Evolutionary conservation across 2,888 invertebrate species (phyloP), one percentile per base, ranked within the genome.

Genomic region (Ennomos erosarius): DNA sequence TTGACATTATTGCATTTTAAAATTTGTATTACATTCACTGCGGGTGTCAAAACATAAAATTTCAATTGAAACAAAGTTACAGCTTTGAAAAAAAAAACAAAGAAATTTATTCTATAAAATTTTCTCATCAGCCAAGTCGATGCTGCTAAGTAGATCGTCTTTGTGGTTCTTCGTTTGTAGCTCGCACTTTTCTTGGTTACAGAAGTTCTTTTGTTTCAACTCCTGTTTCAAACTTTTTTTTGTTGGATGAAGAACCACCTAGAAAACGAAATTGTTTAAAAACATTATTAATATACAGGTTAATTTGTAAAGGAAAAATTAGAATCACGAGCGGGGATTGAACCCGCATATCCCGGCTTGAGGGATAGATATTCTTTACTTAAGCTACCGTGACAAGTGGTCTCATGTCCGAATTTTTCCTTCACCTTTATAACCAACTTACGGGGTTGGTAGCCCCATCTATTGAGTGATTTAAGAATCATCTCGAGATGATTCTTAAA

Each of bases 241-340:
- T 82, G 67, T 57, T 85, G 79, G 10, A 76, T 59, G 61, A 70
- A 86, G 58, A 87, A 87, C 89, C 88, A 88, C 11, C 89, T 88
- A 76, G 73, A 79, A 63, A 52, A 35, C 12, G 35, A 52, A 34
- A 5, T 10, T 52, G 8, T 35, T 10, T 5, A 6, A 26, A 26
- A 26, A 26, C 4, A 26, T 6, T 26, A 26, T 16, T 26, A 26
- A 6, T 6, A 5, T 26, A 6, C n/a, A n/a, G n/a, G n/a, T n/a
- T n/a, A n/a, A n/a, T n/a, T n/a, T n/a, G n/a, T n/a, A n/a, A n/a
- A n/a, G n/a, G n/a, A n/a, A n/a, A n/a, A n/a, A n/a, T n/a, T n/a
- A n/a, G n/a, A n/a, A n/a, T n/a, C n/a, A n/a, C n/a, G n/a, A n/a
- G n/a, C n/a, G n/a, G n/a, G n/a, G n/a, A n/a, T n/a, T n/a, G n/a